Conservation (phyloP, 2,113 vertebrate species). For the Pluvialis apricaria region DNA sequence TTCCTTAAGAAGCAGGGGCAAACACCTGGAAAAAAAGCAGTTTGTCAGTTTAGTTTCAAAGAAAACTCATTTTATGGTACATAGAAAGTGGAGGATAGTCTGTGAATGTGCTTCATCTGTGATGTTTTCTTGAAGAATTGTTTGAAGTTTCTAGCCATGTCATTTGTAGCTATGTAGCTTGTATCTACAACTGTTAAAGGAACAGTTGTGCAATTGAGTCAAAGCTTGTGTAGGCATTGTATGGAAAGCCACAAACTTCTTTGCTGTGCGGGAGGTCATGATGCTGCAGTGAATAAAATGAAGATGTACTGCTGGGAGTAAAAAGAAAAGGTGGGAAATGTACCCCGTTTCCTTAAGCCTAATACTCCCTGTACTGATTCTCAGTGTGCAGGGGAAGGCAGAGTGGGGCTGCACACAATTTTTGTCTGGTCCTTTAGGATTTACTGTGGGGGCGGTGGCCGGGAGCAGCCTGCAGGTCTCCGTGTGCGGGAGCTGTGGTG, state of each 20-base stretch:
- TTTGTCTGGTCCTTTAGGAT: background rate
- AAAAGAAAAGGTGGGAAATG: background rate
- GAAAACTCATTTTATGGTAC: background rate
- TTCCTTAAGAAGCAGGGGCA: background rate
- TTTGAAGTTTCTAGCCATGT: background rate
- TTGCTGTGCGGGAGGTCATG: background rate
- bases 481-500: background rate
- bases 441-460: accelerated
- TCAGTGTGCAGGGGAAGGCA: background rate
- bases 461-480: background rate
- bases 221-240: background rate
- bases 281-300: background rate
- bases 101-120: background rate
- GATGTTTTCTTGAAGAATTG: background rate
- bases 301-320: background rate
- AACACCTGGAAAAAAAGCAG: background rate
- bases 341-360: background rate
- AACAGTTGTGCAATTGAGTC: background rate
- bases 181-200: background rate
- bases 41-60: background rate
- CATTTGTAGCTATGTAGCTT: background rate
- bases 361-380: too few species aligned
- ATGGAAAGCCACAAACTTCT: background rate
- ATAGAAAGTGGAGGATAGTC: background rate
- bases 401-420: background rate